A percentile compares a stretch with the other conserved stretches of the same genome.
phyloP scores from a whole-genome alignment of 2,888 invertebrate species.

The Polyommatus icarus region DNA sequence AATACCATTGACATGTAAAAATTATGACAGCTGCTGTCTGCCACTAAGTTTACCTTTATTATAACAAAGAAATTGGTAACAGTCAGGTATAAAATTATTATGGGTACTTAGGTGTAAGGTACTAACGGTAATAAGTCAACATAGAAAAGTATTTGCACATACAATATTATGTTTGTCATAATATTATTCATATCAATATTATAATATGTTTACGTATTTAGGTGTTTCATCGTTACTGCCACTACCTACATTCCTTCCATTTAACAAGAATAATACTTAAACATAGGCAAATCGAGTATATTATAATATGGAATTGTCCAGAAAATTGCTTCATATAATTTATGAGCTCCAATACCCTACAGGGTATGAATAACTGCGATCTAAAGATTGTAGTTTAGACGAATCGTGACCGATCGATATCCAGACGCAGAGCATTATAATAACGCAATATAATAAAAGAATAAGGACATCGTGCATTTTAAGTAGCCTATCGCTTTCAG shows the following conservation, averaged over 20 bases:
- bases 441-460: conserved; percentile 14
- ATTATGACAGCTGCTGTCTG: too few species aligned
- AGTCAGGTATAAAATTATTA: too few species aligned
- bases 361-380: conserved; percentile 13
- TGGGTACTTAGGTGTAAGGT: too few species aligned
- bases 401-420: conserved; percentile 20
- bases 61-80: too few species aligned
- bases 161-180: too few species aligned
- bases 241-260: not conserved
- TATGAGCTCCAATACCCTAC: not conserved
- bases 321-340: conserved; percentile 7
- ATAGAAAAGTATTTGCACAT: too few species aligned
- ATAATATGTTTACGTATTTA: not conserved
- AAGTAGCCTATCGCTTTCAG: conserved; percentile 18
- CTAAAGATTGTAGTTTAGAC: conserved; percentile 12
- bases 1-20: too few species aligned
- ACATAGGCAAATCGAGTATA: not conserved
- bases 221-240: not conserved
- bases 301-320: not conserved
- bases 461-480: conserved; percentile 17
- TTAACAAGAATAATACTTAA: not conserved
- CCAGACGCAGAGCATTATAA: not conserved
- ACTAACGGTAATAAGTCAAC: too few species aligned
- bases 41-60: too few species aligned
- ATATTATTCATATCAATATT: too few species aligned